Percentiles rank a stretch among this genome's conserved stretches.
These are phyloP conservation scores for Trachelipus rathkii DNA, from an alignment of 1,140 invertebrate species.

Conservation along the genomic window DNA sequence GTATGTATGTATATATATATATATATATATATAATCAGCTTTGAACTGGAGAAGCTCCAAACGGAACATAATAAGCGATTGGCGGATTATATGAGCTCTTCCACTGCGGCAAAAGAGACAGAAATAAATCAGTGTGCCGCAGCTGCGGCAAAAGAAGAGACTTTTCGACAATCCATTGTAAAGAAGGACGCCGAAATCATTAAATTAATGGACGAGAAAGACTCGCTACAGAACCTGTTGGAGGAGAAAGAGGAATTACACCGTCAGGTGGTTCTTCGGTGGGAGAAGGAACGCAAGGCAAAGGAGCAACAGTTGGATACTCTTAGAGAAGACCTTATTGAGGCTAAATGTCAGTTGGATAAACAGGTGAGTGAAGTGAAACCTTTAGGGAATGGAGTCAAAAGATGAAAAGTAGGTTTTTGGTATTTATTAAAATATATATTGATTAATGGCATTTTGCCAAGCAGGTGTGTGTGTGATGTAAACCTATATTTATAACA, in stretches of 20 bases:
- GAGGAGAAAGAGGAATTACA: slow-evolving; percentile 19
- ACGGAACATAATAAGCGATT: slow-evolving; percentile 34
- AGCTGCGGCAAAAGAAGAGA: not conserved
- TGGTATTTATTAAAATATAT: no score
- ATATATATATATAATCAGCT: slow-evolving; percentile 27
- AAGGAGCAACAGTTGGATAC: slow-evolving; percentile 16
- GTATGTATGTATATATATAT: slow-evolving; percentile 6
- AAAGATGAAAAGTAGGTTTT: no score
- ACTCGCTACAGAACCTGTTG: slow-evolving; percentile 23
- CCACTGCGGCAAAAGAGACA: not conserved
- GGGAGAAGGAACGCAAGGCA: slow-evolving; percentile 23
- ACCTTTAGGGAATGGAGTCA: not conserved
- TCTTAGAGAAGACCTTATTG: slow-evolving; percentile 19
- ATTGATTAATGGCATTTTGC: no score
- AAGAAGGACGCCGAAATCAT: not conserved
- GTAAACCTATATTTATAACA: no score
- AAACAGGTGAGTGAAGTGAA: slow-evolving; percentile 27
- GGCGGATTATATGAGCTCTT: slow-evolving; percentile 10
- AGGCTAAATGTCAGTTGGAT: slow-evolving; percentile 10
- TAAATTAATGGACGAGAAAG: slow-evolving; percentile 2
- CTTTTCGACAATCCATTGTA: not conserved
- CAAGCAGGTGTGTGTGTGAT: no score
- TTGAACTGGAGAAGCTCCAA: slow-evolving; percentile 32
- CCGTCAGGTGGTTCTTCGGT: slow-evolving; percentile 16
- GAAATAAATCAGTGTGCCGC: not conserved